A percentile compares a stretch with the other conserved stretches of the same genome.
phyloP scores from a whole-genome alignment of 2,797 vertebrate genomes.

The Ciconia nigra region DNA sequence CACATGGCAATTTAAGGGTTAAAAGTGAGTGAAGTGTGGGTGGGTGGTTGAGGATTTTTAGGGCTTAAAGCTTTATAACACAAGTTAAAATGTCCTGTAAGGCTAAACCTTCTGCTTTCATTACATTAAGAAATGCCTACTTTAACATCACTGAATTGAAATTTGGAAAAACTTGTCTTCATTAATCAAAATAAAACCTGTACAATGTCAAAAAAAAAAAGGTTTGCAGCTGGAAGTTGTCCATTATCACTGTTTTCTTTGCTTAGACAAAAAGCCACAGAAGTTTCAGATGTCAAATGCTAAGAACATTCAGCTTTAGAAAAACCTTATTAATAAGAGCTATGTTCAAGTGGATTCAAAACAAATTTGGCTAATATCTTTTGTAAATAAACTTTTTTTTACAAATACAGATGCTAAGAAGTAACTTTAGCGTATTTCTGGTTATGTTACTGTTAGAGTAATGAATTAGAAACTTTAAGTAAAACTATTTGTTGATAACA shows the following conservation, averaged over 20 bases:
- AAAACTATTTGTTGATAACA: not conserved
- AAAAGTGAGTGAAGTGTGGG: not conserved
- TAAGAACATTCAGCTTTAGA: conserved; percentile 49
- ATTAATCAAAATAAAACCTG: conserved; percentile 68
- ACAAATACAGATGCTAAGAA: not conserved
- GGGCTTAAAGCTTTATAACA: conserved; percentile 4
- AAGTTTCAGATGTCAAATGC: conserved; percentile 64
- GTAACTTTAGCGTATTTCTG: not conserved
- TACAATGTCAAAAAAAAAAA: conserved; percentile 4
- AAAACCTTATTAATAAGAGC: conserved; percentile 43
- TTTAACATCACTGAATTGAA: not conserved
- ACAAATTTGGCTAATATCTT: conserved; percentile 18
- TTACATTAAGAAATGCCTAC: not conserved
- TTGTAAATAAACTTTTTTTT: not conserved
- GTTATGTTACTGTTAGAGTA: not conserved
- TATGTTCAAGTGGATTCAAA: not conserved
- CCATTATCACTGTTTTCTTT: conserved; percentile 72
- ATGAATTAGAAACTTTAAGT: not conserved
- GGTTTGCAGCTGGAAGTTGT: conserved; percentile 70
- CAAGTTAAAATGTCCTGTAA: not conserved
- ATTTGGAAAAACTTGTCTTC: conserved; percentile 43
- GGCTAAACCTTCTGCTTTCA: conserved; percentile 31
- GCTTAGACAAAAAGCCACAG: conserved; percentile 66
- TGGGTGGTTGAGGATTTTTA: conserved; percentile 7
- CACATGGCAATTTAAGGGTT: not conserved